Percentiles rank a stretch among this genome's conserved stretches.
Conservation (phyloP, 2,113 vertebrate species). For the Colistium nudipinnis region DNA sequence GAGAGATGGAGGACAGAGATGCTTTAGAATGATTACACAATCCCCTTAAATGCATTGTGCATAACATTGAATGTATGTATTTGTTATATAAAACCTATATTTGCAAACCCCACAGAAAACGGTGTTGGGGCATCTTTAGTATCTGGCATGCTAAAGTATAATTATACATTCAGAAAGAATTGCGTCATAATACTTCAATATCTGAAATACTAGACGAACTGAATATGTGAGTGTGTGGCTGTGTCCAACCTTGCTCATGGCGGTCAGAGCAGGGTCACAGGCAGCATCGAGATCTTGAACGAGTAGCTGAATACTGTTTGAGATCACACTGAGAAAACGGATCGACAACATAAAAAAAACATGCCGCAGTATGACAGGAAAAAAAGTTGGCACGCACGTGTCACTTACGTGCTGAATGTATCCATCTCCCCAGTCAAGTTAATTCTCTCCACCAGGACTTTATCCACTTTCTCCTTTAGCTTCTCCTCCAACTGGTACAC, state of each 20-base stretch:
- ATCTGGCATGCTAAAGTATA: not conserved
- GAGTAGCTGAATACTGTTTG: constrained; percentile 96
- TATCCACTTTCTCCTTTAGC: constrained; percentile 97
- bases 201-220: not conserved
- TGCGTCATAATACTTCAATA: not conserved
- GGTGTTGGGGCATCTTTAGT: not conserved
- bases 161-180: not conserved
- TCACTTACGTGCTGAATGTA: constrained; percentile 95
- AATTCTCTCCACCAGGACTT: constrained; percentile 89
- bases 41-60: constrained; percentile 14
- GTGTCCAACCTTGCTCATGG: constrained; percentile 95
- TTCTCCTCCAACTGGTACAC: constrained; percentile 93
- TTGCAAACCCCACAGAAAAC: too few species aligned
- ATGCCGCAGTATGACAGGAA: not conserved
- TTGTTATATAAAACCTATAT: too few species aligned
- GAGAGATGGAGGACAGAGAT: not conserved
- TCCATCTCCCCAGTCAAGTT: constrained; percentile 98
- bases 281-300: constrained; percentile 97
- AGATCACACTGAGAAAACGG: constrained; percentile 89
- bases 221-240: not conserved
- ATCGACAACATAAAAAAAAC: not conserved
- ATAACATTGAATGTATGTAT: too few species aligned
- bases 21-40: not conserved
- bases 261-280: constrained; percentile 95
- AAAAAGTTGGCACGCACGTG: not conserved